A percentile compares a stretch with the other conserved stretches of the same genome.
Evolutionary conservation across 2,888 invertebrate species (phyloP).

Genomic region (Anthrax anthrax): DNA sequence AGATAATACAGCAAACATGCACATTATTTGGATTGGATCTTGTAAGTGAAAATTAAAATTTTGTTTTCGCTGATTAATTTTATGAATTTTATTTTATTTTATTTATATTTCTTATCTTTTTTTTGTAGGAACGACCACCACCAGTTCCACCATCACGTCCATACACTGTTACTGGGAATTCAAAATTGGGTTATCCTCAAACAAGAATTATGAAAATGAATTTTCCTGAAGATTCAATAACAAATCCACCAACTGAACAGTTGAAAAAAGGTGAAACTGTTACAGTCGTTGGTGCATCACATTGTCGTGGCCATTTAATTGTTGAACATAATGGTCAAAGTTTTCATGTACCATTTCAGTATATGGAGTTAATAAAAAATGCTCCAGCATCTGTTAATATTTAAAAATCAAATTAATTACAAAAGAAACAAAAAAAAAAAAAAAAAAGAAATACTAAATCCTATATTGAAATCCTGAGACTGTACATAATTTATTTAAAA

Average conservation of each 20-base stretch:
- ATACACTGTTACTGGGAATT: slow-evolving; percentile 81
- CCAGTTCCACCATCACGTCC: slow-evolving; percentile 81
- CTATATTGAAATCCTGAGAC: slow-evolving; percentile 15
- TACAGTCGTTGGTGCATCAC: slow-evolving; percentile 74
- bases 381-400: slow-evolving; percentile 14
- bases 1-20: slow-evolving; percentile 81
- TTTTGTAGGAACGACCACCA: slow-evolving; percentile 66
- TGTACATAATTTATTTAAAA: slow-evolving; percentile 22
- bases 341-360: slow-evolving; percentile 70
- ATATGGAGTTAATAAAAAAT: slow-evolving; percentile 49
- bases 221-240: slow-evolving; percentile 49
- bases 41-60: slow-evolving; percentile 36
- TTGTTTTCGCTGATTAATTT: background rate
- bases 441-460: background rate
- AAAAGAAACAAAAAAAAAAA: background rate
- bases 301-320: slow-evolving; percentile 70
- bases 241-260: slow-evolving; percentile 32
- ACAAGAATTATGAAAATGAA: slow-evolving; percentile 81
- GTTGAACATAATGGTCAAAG: slow-evolving; percentile 66
- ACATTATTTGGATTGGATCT: slow-evolving; percentile 79
- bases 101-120: slow-evolving; percentile 13
- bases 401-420: slow-evolving; percentile 5
- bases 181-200: slow-evolving; percentile 85
- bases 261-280: slow-evolving; percentile 74
- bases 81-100: background rate